Evolutionary conservation across 2,113 vertebrate genomes (phyloP).

Genomic region (Hoplias malabaricus): DNA sequence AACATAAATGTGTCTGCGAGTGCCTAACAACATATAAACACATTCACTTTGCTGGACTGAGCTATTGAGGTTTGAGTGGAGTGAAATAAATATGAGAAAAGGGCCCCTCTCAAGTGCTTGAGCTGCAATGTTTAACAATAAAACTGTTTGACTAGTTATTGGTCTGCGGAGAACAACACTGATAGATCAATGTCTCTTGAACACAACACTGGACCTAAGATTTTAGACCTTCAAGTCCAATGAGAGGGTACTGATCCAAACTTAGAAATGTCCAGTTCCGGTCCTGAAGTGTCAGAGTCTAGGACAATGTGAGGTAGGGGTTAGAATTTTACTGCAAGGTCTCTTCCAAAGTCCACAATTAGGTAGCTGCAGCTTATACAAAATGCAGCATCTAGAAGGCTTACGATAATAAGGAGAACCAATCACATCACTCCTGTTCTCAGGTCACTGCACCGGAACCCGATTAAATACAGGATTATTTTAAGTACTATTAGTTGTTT

Average conservation of each 20-base stretch:
- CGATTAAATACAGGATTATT: too few relatives aligned
- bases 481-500: too few relatives aligned
- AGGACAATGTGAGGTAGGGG: not conserved
- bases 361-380: too few relatives aligned
- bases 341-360: too few relatives aligned
- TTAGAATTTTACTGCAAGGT: too few relatives aligned
- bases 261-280: not conserved
- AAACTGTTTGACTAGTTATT: not conserved
- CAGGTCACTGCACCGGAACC: too few relatives aligned
- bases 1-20: not conserved
- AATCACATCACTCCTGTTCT: too few relatives aligned
- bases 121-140: not conserved
- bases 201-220: not conserved
- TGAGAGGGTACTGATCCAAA: not conserved
- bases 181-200: not conserved
- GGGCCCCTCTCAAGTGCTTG: not conserved
- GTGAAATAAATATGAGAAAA: not conserved
- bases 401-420: too few relatives aligned
- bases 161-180: not conserved
- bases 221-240: not conserved
- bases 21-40: not conserved
- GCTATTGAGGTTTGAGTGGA: not conserved
- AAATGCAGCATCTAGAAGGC: too few relatives aligned
- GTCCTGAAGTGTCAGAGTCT: too few relatives aligned
- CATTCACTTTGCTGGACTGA: too few relatives aligned